A percentile compares a stretch with the other conserved stretches of the same genome.
These are phyloP conservation scores for Synergus itoensis DNA, from an alignment of 2,888 invertebrate species.

Conservation along the genomic window DNA sequence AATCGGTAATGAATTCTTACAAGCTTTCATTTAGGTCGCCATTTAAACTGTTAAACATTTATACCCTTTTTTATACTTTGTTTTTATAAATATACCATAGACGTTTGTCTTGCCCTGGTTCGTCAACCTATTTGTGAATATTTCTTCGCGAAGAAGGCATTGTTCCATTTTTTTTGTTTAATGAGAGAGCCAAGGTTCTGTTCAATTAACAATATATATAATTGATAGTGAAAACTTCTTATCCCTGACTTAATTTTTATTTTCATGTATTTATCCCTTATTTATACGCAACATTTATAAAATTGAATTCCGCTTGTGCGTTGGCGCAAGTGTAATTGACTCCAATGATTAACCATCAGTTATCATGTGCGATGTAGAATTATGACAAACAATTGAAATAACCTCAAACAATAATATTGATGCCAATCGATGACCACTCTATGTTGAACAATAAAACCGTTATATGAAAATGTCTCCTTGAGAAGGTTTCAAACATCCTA, in stretches of 20 bases:
- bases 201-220: not conserved
- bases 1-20: not conserved
- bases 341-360: not conserved
- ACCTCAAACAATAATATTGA: conserved; percentile 18
- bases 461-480: not conserved
- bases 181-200: conserved; percentile 2
- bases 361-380: conserved; percentile 8
- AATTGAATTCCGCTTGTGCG: not conserved
- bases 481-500: not conserved
- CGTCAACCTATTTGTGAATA: not conserved
- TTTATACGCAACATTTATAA: not conserved
- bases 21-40: not conserved
- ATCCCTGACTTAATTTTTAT: not conserved
- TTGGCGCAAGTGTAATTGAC: conserved; percentile 1
- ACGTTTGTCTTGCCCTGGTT: not conserved
- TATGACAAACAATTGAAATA: conserved; percentile 17
- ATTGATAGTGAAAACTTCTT: not conserved
- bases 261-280: not conserved
- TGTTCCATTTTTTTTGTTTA: not conserved
- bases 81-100: not conserved
- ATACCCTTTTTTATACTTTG: not conserved
- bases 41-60: not conserved
- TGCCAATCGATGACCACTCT: not conserved
- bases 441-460: not conserved
- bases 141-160: not conserved